phyloP scores from a whole-genome alignment of 2,797 vertebrate genomes.

The Poecilia picta region DNA sequence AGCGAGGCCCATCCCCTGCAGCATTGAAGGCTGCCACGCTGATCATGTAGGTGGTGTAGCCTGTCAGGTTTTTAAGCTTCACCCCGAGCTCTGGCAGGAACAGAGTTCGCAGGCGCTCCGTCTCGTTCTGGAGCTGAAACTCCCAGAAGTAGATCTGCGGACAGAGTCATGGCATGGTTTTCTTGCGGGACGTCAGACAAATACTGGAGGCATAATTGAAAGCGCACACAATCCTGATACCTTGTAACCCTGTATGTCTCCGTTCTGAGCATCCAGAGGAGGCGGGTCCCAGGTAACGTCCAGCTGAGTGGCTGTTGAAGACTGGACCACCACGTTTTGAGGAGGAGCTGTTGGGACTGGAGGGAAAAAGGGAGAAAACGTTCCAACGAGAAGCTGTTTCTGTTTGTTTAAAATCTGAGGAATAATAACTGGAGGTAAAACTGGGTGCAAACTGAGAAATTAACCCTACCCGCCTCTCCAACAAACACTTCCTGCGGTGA shows the following conservation, averaged over 20 bases:
- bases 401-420: not conserved
- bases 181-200: not conserved
- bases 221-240: slow-evolving; percentile 68
- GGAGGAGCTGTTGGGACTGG: slow-evolving; percentile 91
- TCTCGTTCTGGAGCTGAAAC: slow-evolving; percentile 89
- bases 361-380: not conserved
- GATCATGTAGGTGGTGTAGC: slow-evolving; percentile 95
- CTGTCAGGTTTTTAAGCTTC: slow-evolving; percentile 95
- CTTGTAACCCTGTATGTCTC: slow-evolving; percentile 98
- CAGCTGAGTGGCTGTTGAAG: slow-evolving; percentile 91
- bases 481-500: slow-evolving; percentile 95
- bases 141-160: slow-evolving; percentile 96
- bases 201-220: slow-evolving; percentile 24
- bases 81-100: slow-evolving; percentile 91
- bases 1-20: slow-evolving; percentile 92
- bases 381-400: not conserved
- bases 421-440: slow-evolving; percentile 8
- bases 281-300: slow-evolving; percentile 95
- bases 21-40: slow-evolving; percentile 94
- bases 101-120: slow-evolving; percentile 87
- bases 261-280: slow-evolving; percentile 89
- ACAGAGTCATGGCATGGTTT: slow-evolving; percentile 9
- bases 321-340: slow-evolving; percentile 87
- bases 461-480: slow-evolving; percentile 91
- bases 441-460: slow-evolving; percentile 62